These are phyloP conservation scores for Eidolon dupreanum DNA, from an alignment of 2,797 vertebrate genomes.

Conservation along the genomic window DNA sequence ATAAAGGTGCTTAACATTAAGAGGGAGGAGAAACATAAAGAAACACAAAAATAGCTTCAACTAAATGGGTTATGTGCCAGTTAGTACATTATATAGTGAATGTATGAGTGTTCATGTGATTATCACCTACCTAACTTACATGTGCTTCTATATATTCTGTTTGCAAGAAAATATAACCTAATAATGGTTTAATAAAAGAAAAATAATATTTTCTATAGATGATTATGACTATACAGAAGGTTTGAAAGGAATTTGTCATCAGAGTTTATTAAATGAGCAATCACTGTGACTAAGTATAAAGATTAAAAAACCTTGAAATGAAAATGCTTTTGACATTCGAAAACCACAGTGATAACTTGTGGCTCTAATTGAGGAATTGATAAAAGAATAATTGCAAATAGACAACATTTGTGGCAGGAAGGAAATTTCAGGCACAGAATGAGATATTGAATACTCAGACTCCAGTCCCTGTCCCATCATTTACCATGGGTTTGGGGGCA, in stretches of 20 bases:
- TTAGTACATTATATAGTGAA: neutral
- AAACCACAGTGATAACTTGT: neutral
- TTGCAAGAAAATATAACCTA: neutral
- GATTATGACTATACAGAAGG: neutral
- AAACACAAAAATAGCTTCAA: neutral
- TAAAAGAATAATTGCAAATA: neutral
- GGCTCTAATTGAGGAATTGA: neutral
- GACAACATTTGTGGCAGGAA: neutral
- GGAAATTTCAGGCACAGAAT: neutral
- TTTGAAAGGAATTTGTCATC: neutral
- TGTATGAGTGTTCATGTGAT: neutral
- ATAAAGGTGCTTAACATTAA: neutral
- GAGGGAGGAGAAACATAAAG: neutral
- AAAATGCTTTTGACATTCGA: slow-evolving; percentile 3
- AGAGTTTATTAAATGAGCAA: neutral
- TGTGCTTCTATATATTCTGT: neutral
- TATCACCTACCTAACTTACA: neutral
- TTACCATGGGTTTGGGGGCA: neutral
- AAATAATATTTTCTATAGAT: neutral
- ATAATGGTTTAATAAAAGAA: neutral
- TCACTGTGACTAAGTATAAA: neutral
- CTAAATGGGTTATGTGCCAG: fast-evolving
- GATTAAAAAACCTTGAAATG: neutral
- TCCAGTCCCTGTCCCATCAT: neutral
- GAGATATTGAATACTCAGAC: neutral